Conservation (phyloP, 2,888 invertebrate genomes). For the Orchesella flavescens region DNA sequence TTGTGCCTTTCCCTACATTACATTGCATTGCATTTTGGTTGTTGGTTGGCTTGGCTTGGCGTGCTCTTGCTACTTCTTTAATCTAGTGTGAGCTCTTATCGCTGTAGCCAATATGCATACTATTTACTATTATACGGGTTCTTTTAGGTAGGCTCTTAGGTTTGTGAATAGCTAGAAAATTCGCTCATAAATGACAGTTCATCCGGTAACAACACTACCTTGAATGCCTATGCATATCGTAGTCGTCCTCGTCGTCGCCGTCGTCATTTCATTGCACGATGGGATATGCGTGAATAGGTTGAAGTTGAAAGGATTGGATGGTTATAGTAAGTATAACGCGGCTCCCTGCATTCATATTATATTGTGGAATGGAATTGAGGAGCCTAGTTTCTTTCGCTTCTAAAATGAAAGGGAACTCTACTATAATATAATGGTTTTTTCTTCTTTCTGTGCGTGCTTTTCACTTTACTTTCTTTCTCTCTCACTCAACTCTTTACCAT, state of each 20-base stretch:
- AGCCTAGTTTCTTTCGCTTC: too few species aligned
- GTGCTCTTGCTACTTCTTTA: background rate
- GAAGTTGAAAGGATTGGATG: slow-evolving; percentile 3
- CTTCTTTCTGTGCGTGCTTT: background rate
- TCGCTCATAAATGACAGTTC: too few species aligned
- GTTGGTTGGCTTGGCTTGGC: background rate
- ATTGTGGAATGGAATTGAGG: background rate
- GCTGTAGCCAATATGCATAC: too few species aligned
- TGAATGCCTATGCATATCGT: too few species aligned
- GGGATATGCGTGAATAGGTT: background rate
- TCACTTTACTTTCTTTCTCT: slow-evolving; percentile 5
- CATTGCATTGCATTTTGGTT: slow-evolving; percentile 3
- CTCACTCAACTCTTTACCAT: background rate
- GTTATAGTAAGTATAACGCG: too few species aligned
- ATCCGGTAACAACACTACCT: too few species aligned
- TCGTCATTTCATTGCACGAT: background rate
- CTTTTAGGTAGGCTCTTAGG: too few species aligned
- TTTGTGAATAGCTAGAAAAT: too few species aligned
- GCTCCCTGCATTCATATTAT: background rate
- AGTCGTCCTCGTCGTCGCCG: too few species aligned
- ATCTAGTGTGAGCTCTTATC: background rate
- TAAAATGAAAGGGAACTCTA: too few species aligned
- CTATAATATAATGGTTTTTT: too few species aligned
- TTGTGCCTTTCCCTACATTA: background rate
- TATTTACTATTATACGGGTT: too few species aligned